Base-by-base conservation (phyloP, 2,113 vertebrate species). In the Onychostoma macrolepis region DNA sequence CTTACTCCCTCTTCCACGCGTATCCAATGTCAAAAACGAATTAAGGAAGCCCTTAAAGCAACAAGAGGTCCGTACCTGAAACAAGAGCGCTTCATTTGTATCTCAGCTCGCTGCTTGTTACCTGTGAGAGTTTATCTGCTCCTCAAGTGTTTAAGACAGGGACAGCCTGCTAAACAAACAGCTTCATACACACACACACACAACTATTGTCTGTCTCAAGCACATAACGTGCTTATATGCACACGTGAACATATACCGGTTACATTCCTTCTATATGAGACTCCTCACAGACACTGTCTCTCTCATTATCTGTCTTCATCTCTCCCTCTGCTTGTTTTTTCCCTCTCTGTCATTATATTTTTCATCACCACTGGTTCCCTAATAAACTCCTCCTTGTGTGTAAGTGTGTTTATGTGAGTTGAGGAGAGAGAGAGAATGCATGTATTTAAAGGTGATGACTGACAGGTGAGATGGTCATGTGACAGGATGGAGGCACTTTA, bases 321-420 rank as follows among this genome's bases (percentile, higher is more conserved):
- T 72, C 33, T 38, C 19, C 69, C 69, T 72, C 69, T 72, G 69
- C 19, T 72, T 41, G 69, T 72, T 41, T 21, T 75, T 28, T n/a
- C n/a, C 38, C 11, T 26, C 74, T 76, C 74, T 76, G n/a, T 76
- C 74, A 76, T 76, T 76, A 76, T 76, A 76, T 76, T 76, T 75
- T 76, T 76, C 41, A 48, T 48, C 74, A 76, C 41, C 13, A 48
- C 41, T 76, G 74, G 41, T 48, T 76, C 24, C n/a, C 74, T 76
- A 76, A 76, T 48, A 76, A 76, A 76, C n/a, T 26, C 24, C 41
- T 48, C 24, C 41, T 28, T 75, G 24, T 45, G 24, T 75, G 72
- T 75, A 72, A 72, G 36, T 24, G 69, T 72, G 36, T 72, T 72
- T 72, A 41, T 72, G 36, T 12, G 36, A 41, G 36, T 6, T n/a